Evolutionary conservation across 2,888 invertebrate genomes (phyloP), one percentile per base, ranked within the genome.

Genomic region (Epicampocera succincta): DNA sequence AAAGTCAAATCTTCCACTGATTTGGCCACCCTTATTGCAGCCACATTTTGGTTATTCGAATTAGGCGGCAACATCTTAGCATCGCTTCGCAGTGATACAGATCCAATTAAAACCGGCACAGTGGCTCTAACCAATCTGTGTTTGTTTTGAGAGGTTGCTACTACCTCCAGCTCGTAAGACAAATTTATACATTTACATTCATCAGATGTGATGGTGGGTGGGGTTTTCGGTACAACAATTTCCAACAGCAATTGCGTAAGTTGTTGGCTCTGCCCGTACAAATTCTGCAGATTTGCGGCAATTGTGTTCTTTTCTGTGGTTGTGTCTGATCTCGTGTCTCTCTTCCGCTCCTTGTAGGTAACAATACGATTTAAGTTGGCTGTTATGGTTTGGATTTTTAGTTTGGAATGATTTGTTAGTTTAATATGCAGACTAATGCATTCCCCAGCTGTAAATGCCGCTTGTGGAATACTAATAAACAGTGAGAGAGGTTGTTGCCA

Each of bases 91-190:
- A 84, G 19, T 1, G 84, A 76, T 50, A 68, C 82, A 50, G 86
- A 86, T 13, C 85, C 86, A 25, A 90, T 86, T 19, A 83, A 56
- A 1, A 90, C 83, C 1, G 90, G 90, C 13, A 89, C 40, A 11
- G 58, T 60, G 0, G 86, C 86, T 1, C 60, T 15, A 0, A 89
- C 85, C 0, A 54, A 83, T 5, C 88, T 86, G 5, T 86, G 85
- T 3, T 72, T 74, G 1, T 85, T 83, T 11, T 48, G 72, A 0
- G 86, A 85, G 15, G 75, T 84, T 3, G 87, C 83, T 5, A 77
- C 17, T 5, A 88, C 88, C 58, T 89, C 88, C 17, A 90, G 79
- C 84, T 90, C 90, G 61, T 90, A 90, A 25, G 80, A 82, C 0
- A 89, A 65, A 73, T 87, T 87, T n/a, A 90, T 76, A 29, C 88